These are phyloP conservation scores for Cheilosia grossa DNA, from an alignment of 2,888 invertebrate species.

Conservation along the genomic window DNA sequence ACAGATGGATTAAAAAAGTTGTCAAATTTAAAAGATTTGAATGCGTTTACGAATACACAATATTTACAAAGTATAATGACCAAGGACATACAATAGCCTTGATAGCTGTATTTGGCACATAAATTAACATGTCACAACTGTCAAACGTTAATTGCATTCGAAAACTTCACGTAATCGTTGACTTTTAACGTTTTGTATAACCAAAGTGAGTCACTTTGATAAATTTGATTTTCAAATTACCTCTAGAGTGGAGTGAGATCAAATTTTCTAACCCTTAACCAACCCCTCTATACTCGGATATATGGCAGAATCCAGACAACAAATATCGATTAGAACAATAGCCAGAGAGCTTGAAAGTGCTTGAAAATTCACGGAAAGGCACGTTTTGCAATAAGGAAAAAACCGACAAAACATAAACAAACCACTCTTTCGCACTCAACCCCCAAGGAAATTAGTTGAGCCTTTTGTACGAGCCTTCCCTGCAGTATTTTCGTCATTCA, in stretches of 20 bases:
- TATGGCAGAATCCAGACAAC: slow-evolving; percentile 30
- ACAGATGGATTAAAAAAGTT: too few species aligned
- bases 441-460: slow-evolving; percentile 58
- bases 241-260: neutral
- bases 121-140: slow-evolving; percentile 1
- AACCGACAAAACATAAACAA: slow-evolving; percentile 49
- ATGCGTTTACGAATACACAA: too few species aligned
- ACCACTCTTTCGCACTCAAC: slow-evolving; percentile 43
- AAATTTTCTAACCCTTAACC: slow-evolving; percentile 21
- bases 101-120: neutral
- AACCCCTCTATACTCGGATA: slow-evolving; percentile 8
- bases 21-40: too few species aligned
- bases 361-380: slow-evolving; percentile 52
- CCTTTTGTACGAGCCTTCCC: slow-evolving; percentile 12
- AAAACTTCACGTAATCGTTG: slow-evolving; percentile 13
- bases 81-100: neutral
- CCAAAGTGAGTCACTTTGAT: slow-evolving; percentile 44
- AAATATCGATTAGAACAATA: slow-evolving; percentile 64
- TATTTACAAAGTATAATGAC: too few species aligned
- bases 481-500: slow-evolving; percentile 1
- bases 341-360: slow-evolving; percentile 51
- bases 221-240: slow-evolving; percentile 55
- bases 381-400: slow-evolving; percentile 46
- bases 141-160: slow-evolving; percentile 18
- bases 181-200: slow-evolving; percentile 18